A percentile compares a stretch with the other conserved stretches of the same genome.
Evolutionary conservation across 2,797 vertebrate species (phyloP).

Genomic region (Muraenolepis orangiensis): DNA sequence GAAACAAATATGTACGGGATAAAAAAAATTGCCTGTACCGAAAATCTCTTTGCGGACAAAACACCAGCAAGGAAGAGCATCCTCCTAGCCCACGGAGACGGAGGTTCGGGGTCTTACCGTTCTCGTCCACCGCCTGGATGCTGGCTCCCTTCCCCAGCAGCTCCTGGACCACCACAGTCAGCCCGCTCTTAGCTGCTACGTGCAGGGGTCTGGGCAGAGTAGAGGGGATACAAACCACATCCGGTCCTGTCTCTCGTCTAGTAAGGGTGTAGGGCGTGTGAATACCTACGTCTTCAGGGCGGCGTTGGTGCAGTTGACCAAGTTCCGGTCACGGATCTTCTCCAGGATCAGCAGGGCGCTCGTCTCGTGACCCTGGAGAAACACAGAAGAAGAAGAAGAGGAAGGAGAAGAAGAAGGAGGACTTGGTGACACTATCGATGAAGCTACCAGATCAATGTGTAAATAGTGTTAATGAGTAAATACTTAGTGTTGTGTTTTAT

Average conservation of each 20-base stretch:
- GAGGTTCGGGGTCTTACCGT: too few relatives aligned
- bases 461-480: too few relatives aligned
- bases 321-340: conserved; percentile 60
- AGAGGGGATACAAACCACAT: conserved; percentile 4
- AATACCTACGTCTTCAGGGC: conserved; percentile 55
- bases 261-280: neutral
- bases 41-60: too few relatives aligned
- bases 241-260: neutral
- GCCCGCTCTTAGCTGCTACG: conserved; percentile 87
- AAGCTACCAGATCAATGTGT: too few relatives aligned
- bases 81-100: too few relatives aligned
- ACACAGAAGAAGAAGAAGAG: neutral
- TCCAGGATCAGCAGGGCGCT: conserved; percentile 69
- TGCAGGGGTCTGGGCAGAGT: conserved; percentile 83
- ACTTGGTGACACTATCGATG: neutral
- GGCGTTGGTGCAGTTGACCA: conserved; percentile 65
- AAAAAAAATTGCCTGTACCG: too few relatives aligned
- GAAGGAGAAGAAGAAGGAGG: neutral
- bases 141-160: conserved; percentile 94
- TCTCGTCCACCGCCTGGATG: conserved; percentile 92
- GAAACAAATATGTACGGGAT: too few relatives aligned
- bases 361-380: conserved; percentile 61
- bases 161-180: conserved; percentile 94
- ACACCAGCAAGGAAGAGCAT: too few relatives aligned
- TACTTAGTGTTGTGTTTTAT: too few relatives aligned